Conservation (phyloP, 2,888 invertebrate species). For the Pollenia labialis region DNA sequence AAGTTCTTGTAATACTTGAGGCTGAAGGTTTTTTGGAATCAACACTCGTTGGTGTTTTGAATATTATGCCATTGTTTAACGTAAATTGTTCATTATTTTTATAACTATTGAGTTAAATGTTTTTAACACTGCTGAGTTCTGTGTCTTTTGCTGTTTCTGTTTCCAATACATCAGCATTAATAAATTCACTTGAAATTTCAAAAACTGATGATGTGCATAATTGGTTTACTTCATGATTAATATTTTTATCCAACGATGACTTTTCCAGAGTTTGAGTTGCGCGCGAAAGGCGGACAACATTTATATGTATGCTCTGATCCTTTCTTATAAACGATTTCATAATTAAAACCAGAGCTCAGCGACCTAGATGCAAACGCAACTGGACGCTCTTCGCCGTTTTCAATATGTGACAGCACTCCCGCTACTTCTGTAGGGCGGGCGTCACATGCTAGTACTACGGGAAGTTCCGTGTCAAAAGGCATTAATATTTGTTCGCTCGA, state of each 20-base stretch:
- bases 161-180: conserved; percentile 50
- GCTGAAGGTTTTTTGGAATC: conserved; percentile 66
- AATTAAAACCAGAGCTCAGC: conserved; percentile 59
- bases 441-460: no score
- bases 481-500: no score
- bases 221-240: no score
- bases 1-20: conserved; percentile 71
- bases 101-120: conserved; percentile 12
- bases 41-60: conserved; percentile 72
- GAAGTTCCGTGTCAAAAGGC: no score
- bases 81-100: conserved; percentile 50
- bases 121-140: conserved; percentile 19
- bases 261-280: conserved; percentile 30
- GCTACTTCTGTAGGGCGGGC: no score
- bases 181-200: no score
- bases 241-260: conserved; percentile 16
- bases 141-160: conserved; percentile 61
- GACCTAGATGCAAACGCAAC: no score
- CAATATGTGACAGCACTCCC: no score
- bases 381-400: no score
- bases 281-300: conserved; percentile 61
- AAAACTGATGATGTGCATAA: no score
- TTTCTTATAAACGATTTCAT: conserved; percentile 60
- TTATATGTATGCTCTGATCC: conserved; percentile 42
- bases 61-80: conserved; percentile 65